phyloP scores from a whole-genome alignment of 2,888 invertebrate species.

The Lymantria dispar region DNA sequence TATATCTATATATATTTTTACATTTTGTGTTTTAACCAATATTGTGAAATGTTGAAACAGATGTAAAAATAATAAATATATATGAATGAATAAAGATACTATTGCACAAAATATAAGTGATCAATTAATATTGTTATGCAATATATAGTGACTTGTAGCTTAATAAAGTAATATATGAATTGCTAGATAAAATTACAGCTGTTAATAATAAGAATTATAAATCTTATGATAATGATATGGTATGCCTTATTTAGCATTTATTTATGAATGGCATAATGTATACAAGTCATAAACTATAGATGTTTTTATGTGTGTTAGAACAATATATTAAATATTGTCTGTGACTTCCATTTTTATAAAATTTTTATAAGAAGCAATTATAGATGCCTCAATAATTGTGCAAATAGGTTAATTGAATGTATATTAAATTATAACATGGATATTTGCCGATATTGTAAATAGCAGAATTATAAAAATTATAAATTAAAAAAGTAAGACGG shows the following conservation, averaged over 20 bases:
- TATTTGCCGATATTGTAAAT: constrained; percentile 1
- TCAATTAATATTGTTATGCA: constrained; percentile 24
- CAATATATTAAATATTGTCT: constrained; percentile 6
- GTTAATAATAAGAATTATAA: constrained; percentile 22
- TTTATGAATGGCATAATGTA: constrained; percentile 24
- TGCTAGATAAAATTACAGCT: constrained; percentile 30
- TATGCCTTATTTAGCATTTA: constrained; percentile 38
- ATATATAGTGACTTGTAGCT: constrained; percentile 8
- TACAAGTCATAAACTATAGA: constrained; percentile 21
- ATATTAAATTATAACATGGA: background rate
- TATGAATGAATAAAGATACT: constrained; percentile 1
- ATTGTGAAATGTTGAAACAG: too few species aligned
- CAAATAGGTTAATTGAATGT: constrained; percentile 17
- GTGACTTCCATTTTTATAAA: constrained; percentile 20
- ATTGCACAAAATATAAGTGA: constrained; percentile 29
- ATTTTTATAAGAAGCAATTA: constrained; percentile 16
- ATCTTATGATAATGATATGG: constrained; percentile 32
- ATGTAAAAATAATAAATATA: background rate
- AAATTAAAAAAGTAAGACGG: too few species aligned
- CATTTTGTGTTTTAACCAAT: background rate
- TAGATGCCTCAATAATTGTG: constrained; percentile 13
- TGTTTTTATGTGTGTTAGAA: constrained; percentile 13
- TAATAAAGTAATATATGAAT: constrained; percentile 31
- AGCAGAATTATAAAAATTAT: background rate
- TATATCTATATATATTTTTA: background rate